phyloP scores from a whole-genome alignment of 1,140 invertebrate genomes.

The Macrobrachium nipponense region DNA sequence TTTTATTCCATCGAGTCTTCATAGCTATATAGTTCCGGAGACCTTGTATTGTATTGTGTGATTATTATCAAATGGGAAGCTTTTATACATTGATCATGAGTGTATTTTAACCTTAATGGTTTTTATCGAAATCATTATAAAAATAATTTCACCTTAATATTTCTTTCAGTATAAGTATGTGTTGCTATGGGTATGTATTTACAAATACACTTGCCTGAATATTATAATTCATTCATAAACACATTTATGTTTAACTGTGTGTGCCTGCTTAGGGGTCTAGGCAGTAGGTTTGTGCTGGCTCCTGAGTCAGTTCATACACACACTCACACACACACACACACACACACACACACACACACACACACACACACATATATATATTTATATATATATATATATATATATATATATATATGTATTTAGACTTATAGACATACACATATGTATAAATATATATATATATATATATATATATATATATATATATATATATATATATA shows the following conservation, averaged over 20 bases:
- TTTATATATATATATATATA: not conserved
- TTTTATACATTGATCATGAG: too few species aligned
- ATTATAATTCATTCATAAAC: not conserved
- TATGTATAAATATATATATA: conserved; percentile 3
- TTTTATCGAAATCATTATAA: not conserved
- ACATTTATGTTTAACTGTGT: not conserved
- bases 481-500: conserved; percentile 3
- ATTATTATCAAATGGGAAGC: too few species aligned
- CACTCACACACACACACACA: not conserved
- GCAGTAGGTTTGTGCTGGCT: too few species aligned
- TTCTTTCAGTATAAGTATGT: not conserved
- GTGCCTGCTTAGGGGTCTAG: not conserved
- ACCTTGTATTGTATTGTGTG: too few species aligned
- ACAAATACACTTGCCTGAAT: too few species aligned
- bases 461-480: conserved; percentile 20
- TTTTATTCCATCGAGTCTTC: too few species aligned
- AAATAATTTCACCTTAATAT: not conserved
- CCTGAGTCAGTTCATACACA: not conserved
- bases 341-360: not conserved
- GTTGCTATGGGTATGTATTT: too few species aligned
- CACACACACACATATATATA: not conserved
- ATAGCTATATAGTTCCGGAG: too few species aligned
- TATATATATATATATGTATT: not conserved
- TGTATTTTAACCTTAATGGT: too few species aligned
- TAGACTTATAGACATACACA: not conserved